Percentiles rank a stretch among this genome's conserved stretches.
Evolutionary conservation across 2,888 invertebrate species (phyloP).

Genomic region (Synanthedon myopaeformis): DNA sequence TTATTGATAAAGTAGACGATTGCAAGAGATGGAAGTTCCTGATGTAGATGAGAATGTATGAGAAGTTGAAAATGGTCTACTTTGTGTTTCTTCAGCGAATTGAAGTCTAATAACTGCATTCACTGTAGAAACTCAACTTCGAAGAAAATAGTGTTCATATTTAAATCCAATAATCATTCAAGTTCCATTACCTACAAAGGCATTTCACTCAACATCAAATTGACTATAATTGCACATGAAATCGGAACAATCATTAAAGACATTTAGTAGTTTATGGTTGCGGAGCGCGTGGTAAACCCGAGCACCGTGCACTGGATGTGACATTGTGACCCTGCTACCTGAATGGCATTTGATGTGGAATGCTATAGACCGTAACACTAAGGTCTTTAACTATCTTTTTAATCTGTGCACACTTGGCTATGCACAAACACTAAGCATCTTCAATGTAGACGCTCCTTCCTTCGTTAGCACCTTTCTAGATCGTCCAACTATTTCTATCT

Average conservation of each 20-base stretch:
- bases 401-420: conserved; percentile 59
- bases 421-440: conserved; percentile 55
- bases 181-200: not conserved
- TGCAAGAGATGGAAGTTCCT: too few relatives aligned
- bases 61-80: too few relatives aligned
- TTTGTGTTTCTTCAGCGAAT: too few relatives aligned
- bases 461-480: conserved; percentile 68
- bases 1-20: too few relatives aligned
- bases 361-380: conserved; percentile 41
- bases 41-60: too few relatives aligned
- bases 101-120: too few relatives aligned
- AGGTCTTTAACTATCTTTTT: conserved; percentile 27
- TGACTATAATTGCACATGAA: conserved; percentile 6
- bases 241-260: too few relatives aligned
- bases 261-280: conserved; percentile 18
- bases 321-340: conserved; percentile 48
- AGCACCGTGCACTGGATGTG: conserved; percentile 25
- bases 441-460: conserved; percentile 64
- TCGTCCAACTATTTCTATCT: conserved; percentile 54
- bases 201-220: conserved; percentile 25
- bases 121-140: too few relatives aligned
- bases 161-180: too few relatives aligned
- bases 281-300: conserved; percentile 56
- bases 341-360: conserved; percentile 61
- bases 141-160: too few relatives aligned